Percentiles rank a stretch among this genome's conserved stretches.
Conservation (phyloP, 2,797 vertebrate genomes). For the Triplophysa bombifrons region DNA sequence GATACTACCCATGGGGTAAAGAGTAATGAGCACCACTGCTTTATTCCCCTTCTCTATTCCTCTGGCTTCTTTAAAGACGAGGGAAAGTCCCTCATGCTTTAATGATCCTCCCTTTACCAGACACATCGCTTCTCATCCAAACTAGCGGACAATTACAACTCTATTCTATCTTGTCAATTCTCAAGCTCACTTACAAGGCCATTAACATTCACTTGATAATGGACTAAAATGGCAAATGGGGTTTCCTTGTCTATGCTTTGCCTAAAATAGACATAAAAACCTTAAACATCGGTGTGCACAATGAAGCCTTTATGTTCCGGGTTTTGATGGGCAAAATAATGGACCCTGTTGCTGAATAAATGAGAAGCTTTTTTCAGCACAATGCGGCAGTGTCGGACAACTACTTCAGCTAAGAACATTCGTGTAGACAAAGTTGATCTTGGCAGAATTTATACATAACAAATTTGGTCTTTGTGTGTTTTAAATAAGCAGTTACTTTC, state of each 20-base stretch:
- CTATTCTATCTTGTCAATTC: conserved; percentile 65
- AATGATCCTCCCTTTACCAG: conserved; percentile 65
- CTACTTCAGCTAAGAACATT: conserved; percentile 37
- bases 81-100: conserved; percentile 60
- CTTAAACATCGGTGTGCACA: conserved; percentile 50
- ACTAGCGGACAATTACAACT: conserved; percentile 57
- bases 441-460: conserved; percentile 35
- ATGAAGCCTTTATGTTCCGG: conserved; percentile 50
- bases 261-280: conserved; percentile 50
- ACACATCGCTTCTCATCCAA: conserved; percentile 53
- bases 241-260: conserved; percentile 48
- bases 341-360: conserved; percentile 50
- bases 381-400: conserved; percentile 30
- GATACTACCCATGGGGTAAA: conserved; percentile 62
- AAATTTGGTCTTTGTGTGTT: conserved; percentile 27
- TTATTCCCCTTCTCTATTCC: conserved; percentile 57
- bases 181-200: conserved; percentile 55
- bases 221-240: conserved; percentile 38
- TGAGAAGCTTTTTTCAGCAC: conserved; percentile 17
- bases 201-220: conserved; percentile 57
- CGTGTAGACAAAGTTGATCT: conserved; percentile 18
- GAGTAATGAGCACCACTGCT: conserved; percentile 60
- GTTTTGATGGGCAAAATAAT: conserved; percentile 55
- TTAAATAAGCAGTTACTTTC: conserved; percentile 18
- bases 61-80: conserved; percentile 53